A percentile compares a stretch with the other conserved stretches of the same genome.
Conservation (phyloP, 1,140 invertebrate genomes). For the Dryas iulia region DNA sequence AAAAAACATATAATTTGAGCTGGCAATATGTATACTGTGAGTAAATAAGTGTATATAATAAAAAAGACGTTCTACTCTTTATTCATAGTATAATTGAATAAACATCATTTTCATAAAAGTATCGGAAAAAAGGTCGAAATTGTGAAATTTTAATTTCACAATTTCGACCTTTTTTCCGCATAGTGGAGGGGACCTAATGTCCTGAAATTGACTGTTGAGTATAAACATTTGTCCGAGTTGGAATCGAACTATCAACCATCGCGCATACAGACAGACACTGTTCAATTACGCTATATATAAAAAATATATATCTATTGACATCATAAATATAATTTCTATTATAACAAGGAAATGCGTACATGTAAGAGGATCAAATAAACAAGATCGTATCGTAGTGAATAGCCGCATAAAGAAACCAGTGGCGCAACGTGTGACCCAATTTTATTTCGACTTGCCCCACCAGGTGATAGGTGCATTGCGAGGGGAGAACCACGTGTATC, state of each 20-base stretch:
- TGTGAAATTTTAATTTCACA: too few species aligned
- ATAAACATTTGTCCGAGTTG: too few species aligned
- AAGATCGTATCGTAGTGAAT: slow-evolving; percentile 22
- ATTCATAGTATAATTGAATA: neutral
- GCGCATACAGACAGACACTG: too few species aligned
- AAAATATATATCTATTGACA: too few species aligned
- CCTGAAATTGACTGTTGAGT: too few species aligned
- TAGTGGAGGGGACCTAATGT: too few species aligned
- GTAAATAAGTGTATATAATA: neutral
- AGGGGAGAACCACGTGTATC: slow-evolving; percentile 70
- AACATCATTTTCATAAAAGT: neutral
- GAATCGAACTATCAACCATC: too few species aligned
- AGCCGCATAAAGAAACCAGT: slow-evolving; percentile 46
- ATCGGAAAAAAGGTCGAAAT: too few species aligned
- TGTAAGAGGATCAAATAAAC: slow-evolving; percentile 20
- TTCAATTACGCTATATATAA: too few species aligned
- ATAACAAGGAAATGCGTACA: slow-evolving; percentile 10
- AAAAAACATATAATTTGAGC: neutral
- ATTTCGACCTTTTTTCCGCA: too few species aligned
- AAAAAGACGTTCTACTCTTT: neutral
- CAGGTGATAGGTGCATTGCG: slow-evolving; percentile 73
- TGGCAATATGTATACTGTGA: neutral
- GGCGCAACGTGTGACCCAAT: slow-evolving; percentile 73
- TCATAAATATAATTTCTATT: neutral
- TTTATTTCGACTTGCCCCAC: slow-evolving; percentile 51